Evolutionary conservation across 2,113 vertebrate species (phyloP).

Genomic region (Loxodonta africana): DNA sequence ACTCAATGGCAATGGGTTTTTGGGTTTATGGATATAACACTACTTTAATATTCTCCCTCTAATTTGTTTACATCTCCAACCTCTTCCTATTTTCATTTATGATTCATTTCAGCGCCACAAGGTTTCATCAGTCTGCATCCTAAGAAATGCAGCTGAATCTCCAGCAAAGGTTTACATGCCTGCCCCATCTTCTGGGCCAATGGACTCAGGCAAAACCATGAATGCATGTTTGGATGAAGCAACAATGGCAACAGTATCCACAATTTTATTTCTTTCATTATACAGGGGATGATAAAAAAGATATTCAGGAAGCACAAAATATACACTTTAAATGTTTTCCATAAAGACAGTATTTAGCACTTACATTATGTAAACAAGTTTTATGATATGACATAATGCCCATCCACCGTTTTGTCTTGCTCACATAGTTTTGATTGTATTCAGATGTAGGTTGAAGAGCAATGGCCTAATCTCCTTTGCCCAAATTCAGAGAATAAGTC

Average conservation of each 20-base stretch:
- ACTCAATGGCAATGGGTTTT: too few relatives aligned
- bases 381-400: background rate
- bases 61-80: slow-evolving; percentile 73
- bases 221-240: background rate
- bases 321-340: slow-evolving; percentile 34
- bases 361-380: slow-evolving; percentile 57
- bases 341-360: slow-evolving; percentile 37
- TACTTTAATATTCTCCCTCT: slow-evolving; percentile 67
- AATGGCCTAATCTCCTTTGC: background rate
- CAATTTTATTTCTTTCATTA: background rate
- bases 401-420: background rate
- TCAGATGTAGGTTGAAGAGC: background rate
- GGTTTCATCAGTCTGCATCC: slow-evolving; percentile 26
- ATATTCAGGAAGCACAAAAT: background rate
- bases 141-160: slow-evolving; percentile 42
- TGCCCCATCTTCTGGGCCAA: background rate
- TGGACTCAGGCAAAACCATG: background rate
- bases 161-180: slow-evolving; percentile 37
- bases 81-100: slow-evolving; percentile 65
- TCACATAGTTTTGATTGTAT: background rate
- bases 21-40: slow-evolving; percentile 49
- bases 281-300: background rate
- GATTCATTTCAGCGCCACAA: slow-evolving; percentile 69
- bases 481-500: background rate
- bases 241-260: background rate